phyloP scores from a whole-genome alignment of 2,113 vertebrate species.

The Spheniscus mendiculus region DNA sequence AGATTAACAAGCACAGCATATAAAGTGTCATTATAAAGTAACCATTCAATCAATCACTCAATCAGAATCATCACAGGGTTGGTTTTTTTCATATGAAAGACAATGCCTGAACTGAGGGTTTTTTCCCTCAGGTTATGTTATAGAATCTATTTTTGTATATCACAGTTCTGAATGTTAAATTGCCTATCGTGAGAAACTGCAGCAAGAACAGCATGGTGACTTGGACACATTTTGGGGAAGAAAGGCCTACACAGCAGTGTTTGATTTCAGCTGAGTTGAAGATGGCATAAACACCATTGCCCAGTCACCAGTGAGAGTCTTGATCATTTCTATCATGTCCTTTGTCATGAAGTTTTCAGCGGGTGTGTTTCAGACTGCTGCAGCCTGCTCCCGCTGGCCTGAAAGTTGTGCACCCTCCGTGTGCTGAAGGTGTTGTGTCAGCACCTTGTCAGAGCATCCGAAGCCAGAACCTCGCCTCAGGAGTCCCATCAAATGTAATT shows the following conservation, averaged over 20 bases:
- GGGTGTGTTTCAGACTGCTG: neutral
- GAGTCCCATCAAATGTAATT: constrained; percentile 30
- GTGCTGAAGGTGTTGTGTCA: constrained; percentile 16
- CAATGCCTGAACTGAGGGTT: neutral
- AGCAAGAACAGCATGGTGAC: neutral
- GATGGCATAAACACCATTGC: neutral
- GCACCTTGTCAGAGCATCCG: neutral
- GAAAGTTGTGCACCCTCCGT: neutral
- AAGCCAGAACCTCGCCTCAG: constrained; percentile 7
- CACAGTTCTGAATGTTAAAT: neutral
- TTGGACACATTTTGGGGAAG: neutral
- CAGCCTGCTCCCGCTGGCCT: neutral
- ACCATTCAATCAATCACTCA: constrained; percentile 44
- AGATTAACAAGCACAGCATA: constrained; percentile 20
- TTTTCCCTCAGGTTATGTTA: neutral
- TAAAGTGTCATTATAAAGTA: constrained; percentile 36
- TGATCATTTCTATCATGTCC: neutral
- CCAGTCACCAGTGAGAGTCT: neutral
- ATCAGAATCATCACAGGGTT: constrained; percentile 6
- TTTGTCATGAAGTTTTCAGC: neutral
- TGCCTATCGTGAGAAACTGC: neutral
- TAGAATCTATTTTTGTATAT: neutral
- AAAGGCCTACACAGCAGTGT: neutral
- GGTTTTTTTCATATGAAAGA: constrained; percentile 3
- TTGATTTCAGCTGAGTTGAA: neutral